phyloP scores from a whole-genome alignment of 2,797 vertebrate genomes.

The Macrochelys suwanniensis region DNA sequence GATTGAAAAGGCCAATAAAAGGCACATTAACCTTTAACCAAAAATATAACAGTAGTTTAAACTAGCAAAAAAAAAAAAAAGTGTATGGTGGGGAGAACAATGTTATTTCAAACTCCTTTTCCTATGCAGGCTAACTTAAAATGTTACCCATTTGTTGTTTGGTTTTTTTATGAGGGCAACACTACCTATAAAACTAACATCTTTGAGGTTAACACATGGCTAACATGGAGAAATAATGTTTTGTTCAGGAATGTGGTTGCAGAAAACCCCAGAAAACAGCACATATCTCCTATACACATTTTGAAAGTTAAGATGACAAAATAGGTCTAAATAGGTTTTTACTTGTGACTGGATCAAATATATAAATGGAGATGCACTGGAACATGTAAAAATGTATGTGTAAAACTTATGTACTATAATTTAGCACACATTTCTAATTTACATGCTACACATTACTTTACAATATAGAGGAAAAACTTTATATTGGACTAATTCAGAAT shows the following conservation, averaged over 20 bases:
- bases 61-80: conserved; percentile 43
- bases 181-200: conserved; percentile 62
- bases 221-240: conserved; percentile 64
- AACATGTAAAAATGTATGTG: too few species aligned
- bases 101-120: conserved; percentile 72
- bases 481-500: conserved; percentile 57
- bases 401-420: accelerated
- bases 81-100: background rate
- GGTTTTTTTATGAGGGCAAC: conserved; percentile 74
- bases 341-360: background rate
- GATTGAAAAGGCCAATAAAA: conserved; percentile 73
- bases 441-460: conserved; percentile 2
- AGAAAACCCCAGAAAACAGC: background rate
- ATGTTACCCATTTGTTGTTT: conserved; percentile 60
- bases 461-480: conserved; percentile 36
- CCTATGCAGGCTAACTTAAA: conserved; percentile 52
- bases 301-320: background rate
- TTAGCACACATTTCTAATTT: background rate
- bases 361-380: background rate
- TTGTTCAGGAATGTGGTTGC: conserved; percentile 16
- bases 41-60: conserved; percentile 76
- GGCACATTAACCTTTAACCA: conserved; percentile 74
- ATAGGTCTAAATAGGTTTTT: background rate
- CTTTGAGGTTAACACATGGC: conserved; percentile 71
- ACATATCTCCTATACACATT: background rate